A percentile compares a stretch with the other conserved stretches of the same genome.
Conservation (phyloP, 2,113 vertebrate species). For the Hydrochoerus hydrochaeris region DNA sequence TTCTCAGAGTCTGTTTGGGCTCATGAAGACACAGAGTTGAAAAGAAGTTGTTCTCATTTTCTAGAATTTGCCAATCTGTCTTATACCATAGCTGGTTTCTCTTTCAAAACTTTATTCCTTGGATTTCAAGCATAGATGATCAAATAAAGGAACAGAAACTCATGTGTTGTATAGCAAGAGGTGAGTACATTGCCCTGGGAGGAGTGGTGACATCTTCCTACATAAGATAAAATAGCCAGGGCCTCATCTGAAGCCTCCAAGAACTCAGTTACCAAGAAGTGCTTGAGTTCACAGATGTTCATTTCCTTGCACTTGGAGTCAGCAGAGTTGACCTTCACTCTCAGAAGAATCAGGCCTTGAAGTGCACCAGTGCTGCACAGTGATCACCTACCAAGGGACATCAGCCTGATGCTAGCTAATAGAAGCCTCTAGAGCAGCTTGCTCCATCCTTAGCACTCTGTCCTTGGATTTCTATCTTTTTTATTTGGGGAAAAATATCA, state of each 20-base stretch:
- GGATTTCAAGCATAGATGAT: not conserved
- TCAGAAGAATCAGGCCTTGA: not conserved
- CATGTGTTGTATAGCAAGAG: not conserved
- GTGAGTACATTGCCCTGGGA: not conserved
- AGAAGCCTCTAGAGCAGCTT: not conserved
- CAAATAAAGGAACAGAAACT: constrained; percentile 9
- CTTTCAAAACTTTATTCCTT: constrained; percentile 42
- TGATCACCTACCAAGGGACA: not conserved
- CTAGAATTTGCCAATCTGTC: not conserved
- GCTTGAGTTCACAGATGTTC: not conserved
- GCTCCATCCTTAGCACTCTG: constrained; percentile 30
- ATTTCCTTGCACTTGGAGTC: not conserved
- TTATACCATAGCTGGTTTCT: constrained; percentile 2
- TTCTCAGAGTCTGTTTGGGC: not conserved
- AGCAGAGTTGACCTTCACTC: constrained; percentile 2
- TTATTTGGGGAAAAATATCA: constrained; percentile 64
- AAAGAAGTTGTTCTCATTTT: not conserved
- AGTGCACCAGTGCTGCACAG: not conserved
- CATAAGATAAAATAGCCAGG: not conserved
- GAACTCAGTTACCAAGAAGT: not conserved
- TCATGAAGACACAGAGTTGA: not conserved
- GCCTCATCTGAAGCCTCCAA: not conserved
- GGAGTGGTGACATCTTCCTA: not conserved
- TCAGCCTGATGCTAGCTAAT: not conserved
- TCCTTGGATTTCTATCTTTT: constrained; percentile 60